Base-by-base conservation (phyloP, 2,113 vertebrate species). In the Poicephalus gulielmi region DNA sequence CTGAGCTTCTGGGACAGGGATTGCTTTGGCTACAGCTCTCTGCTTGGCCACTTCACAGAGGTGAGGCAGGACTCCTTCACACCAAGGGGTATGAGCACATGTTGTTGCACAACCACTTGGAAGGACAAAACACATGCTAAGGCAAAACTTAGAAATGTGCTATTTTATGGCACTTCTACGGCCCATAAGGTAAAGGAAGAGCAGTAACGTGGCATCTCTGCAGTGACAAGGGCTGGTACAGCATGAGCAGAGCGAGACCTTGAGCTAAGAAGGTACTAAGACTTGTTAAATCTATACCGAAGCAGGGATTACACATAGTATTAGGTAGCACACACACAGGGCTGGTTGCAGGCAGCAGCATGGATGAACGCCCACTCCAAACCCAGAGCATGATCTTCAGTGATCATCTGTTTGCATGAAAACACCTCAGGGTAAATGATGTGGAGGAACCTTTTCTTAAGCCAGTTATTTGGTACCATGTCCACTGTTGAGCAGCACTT, bases 271-370 rank as follows among this genome's bases (percentile, higher is more conserved):
- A 39, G 27, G 12, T 11, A 39, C 2, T 18, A 28, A 31, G 28
- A 6, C 31, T 8, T 35, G 24, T 22, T 35, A 39, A 53, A 83
- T 59, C 10, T 10, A 10, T 5, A 35, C 22, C n/a, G 33, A 64
- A 90, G 59, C 30, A 60, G n/a, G 19, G 82, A 17, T 35, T 20
- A 17, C 4, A 0, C 3, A 47, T 16, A 10, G 46, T 2, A 31
- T 12, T 7, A 13, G 35, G 57, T 1, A 77, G 19, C 17, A 3
- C 0, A 2, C 0, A 2, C 57, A 23, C 9, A 17, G 25, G 28
- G 19, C 6, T 30, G 7, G 37, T 0, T 24, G 44, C 66, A 33
- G 71, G 25, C 33, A 57, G 35, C 23, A 39, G 67, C 1, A 0
- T 2, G 27, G 39, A 20, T 11, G 14, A 3, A 17, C 1, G 6